A percentile compares a stretch with the other conserved stretches of the same genome.
phyloP scores from a whole-genome alignment of 2,797 vertebrate species.

The Orientallactaga sibirica region DNA sequence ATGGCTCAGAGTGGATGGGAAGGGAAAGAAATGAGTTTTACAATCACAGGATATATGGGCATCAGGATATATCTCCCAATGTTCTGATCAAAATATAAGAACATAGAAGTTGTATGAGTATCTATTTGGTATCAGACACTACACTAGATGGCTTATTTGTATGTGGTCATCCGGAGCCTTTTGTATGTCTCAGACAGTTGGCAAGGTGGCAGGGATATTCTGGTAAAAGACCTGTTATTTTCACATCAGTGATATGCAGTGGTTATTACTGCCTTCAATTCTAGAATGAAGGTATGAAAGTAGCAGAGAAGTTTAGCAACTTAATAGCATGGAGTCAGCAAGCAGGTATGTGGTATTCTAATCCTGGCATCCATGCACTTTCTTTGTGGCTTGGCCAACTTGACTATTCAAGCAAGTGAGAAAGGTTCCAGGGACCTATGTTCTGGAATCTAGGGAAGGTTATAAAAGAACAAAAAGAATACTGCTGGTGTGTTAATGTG shows the following conservation, averaged over 20 bases:
- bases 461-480: neutral
- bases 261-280: neutral
- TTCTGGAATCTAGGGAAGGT: neutral
- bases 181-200: neutral
- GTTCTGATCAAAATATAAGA: neutral
- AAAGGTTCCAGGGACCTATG: neutral
- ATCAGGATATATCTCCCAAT: conserved; percentile 27
- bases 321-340: neutral
- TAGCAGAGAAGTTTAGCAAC: neutral
- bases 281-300: neutral
- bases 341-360: neutral
- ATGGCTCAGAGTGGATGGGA: neutral
- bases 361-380: neutral
- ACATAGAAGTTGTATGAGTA: neutral
- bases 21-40: conserved; percentile 24
- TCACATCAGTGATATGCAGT: neutral
- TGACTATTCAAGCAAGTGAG: neutral
- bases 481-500: neutral
- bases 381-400: neutral
- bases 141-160: neutral
- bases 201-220: neutral
- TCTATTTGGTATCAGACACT: neutral
- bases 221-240: neutral
- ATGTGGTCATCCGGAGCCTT: neutral
- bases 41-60: neutral